Evolutionary conservation across 64 coral and sea anemone species (phyloP).

Genomic region (Actinia equina): DNA sequence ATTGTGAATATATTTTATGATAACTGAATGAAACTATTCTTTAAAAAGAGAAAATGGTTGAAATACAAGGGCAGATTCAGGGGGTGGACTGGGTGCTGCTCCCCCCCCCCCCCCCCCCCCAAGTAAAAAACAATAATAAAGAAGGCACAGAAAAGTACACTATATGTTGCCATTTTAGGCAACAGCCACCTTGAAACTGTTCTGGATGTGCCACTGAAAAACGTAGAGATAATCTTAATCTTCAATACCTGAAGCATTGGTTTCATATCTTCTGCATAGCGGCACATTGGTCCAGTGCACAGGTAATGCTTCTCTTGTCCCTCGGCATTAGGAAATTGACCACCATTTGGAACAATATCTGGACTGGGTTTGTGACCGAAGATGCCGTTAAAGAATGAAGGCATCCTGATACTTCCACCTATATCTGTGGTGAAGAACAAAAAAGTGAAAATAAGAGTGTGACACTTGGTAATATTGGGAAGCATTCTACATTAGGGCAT

Average conservation of each 20-base stretch:
- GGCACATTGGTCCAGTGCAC: constrained; percentile 90
- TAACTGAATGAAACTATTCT: no score
- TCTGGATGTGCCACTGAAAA: not conserved
- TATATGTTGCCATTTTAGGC: no score
- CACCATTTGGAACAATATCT: constrained; percentile 75
- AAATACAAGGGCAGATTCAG: no score
- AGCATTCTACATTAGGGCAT: no score
- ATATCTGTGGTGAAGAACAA: constrained; percentile 43
- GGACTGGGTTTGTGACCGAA: constrained; percentile 99
- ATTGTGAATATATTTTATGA: no score
- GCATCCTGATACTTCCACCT: constrained; percentile 96
- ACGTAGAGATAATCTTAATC: not conserved
- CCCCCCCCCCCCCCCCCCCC: no score
- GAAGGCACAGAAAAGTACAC: no score
- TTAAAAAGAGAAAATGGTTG: no score
- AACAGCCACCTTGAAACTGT: no score
- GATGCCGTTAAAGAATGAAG: constrained; percentile 90
- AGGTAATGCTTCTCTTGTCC: constrained; percentile 70
- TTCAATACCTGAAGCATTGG: constrained; percentile 57
- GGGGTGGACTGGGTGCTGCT: no score
- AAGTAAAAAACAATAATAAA: no score
- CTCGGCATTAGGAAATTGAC: constrained; percentile 86
- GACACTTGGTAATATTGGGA: no score
- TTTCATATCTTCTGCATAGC: constrained; percentile 83
- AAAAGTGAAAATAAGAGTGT: not conserved